Base-by-base conservation (phyloP, 2,797 vertebrate species). In the Helicolenus hilgendorfi region DNA sequence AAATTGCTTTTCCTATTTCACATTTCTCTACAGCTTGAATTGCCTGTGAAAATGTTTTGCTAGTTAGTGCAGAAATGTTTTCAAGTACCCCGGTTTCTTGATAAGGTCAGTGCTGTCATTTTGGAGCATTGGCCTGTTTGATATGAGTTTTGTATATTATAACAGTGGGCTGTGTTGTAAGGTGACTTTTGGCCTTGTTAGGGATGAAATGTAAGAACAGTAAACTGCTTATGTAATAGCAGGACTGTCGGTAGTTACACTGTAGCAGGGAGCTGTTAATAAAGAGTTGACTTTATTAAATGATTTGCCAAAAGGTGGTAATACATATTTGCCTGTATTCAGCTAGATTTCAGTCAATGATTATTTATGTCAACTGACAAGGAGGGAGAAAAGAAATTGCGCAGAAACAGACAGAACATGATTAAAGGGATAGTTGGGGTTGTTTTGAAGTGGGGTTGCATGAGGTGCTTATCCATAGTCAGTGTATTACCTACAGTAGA, bases 61-160 rank as follows among this genome's bases (percentile, higher is more conserved):
- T 35, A 41, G 64, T 75, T 73, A 73, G 31, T 65, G 75, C 7
- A 79, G 33, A 80, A 85, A 63, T 65, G 33, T 74, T 84, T 68
- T 81, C 14, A 29, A 38, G 69, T 79, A n/a, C 36, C 18, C 6
- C 20, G 26, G n/a, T 76, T 63, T 80, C 67, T 76, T 83, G 69
- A 91, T 79, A 89, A 91, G 84, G 87, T 84, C 87, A 89, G 35
- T 14, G 71, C 63, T 77, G 84, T 77, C 81, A 81, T 67, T 81
- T 53, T 62, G 56, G 11, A 83, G 77, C 38, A 45, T 4, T 72
- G 69, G 64, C 35, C 64, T 68, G 22, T 85, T 65, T 11, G 55
- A 76, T 68, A 7, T 31, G 26, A 29, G 20, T 63, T 87, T 78
- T 89, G 49, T 49, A 77, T 79, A 71, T 69, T 72, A 26, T 38